Percentiles rank a stretch among this genome's conserved stretches.
These are phyloP conservation scores for Parnassius glacialis DNA, from an alignment of 2,888 invertebrate species.

Conservation along the genomic window DNA sequence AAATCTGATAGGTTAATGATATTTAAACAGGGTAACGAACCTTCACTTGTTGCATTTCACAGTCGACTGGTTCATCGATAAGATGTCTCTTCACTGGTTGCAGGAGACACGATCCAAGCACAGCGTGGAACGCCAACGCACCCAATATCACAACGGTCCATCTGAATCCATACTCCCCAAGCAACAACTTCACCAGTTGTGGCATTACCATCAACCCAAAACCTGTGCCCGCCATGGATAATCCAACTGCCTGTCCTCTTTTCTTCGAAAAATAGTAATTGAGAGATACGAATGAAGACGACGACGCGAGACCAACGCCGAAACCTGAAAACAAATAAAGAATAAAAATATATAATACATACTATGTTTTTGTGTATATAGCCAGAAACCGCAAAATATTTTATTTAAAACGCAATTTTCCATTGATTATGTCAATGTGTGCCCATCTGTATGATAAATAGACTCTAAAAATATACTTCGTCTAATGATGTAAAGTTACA, in stretches of 20 bases:
- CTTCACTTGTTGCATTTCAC: constrained; percentile 75
- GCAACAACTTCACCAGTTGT: constrained; percentile 84
- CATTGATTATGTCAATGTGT: too few species aligned
- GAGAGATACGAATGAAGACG: constrained; percentile 89
- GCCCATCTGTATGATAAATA: too few species aligned
- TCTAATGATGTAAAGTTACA: too few species aligned
- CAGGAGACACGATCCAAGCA: constrained; percentile 84
- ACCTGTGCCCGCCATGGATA: constrained; percentile 90
- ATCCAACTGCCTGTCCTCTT: constrained; percentile 89
- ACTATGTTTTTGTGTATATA: too few species aligned
- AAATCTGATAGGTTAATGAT: too few species aligned
- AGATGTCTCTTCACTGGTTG: constrained; percentile 88
- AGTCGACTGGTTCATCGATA: constrained; percentile 79
- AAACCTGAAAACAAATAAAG: constrained; percentile 79
- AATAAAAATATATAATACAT: too few species aligned
- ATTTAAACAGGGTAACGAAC: constrained; percentile 36
- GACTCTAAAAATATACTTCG: too few species aligned
- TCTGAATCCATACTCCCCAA: constrained; percentile 83
- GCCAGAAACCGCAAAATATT: too few species aligned
- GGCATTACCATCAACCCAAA: constrained; percentile 90
- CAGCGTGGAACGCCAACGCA: constrained; percentile 84
- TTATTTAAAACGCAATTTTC: too few species aligned
- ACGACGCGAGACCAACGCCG: constrained; percentile 88
- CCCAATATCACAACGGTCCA: constrained; percentile 86
- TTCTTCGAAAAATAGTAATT: constrained; percentile 89